Percentiles rank a stretch among this genome's conserved stretches.
phyloP scores from a whole-genome alignment of 2,797 vertebrate species.

The Austrolebias charrua region DNA sequence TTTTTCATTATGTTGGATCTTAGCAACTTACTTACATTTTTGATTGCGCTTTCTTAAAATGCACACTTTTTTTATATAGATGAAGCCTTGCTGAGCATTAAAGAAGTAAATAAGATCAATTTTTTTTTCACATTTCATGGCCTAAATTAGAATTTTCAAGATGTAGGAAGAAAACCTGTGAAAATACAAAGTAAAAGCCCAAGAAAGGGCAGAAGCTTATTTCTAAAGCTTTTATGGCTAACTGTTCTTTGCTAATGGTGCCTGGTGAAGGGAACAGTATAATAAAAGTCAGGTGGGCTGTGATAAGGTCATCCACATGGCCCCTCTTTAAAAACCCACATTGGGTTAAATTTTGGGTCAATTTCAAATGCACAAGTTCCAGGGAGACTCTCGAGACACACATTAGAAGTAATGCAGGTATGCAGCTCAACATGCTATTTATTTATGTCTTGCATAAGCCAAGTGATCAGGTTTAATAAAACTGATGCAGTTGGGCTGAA shows the following conservation, averaged over 20 bases:
- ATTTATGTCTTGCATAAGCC: slow-evolving; percentile 21
- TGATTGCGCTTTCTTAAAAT: too few relatives aligned
- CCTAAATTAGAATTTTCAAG: too few relatives aligned
- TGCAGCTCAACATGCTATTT: slow-evolving; percentile 30
- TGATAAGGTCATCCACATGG: slow-evolving; percentile 35
- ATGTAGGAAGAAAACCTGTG: too few relatives aligned
- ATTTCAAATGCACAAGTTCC: slow-evolving; percentile 37
- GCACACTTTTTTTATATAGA: too few relatives aligned
- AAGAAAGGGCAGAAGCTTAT: slow-evolving; percentile 17
- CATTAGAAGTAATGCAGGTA: slow-evolving; percentile 42
- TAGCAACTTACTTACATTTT: neutral
- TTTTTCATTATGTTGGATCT: too few relatives aligned
- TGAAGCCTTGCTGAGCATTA: too few relatives aligned
- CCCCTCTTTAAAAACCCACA: slow-evolving; percentile 50
- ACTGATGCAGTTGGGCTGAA: slow-evolving; percentile 21
- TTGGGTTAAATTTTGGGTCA: slow-evolving; percentile 48
- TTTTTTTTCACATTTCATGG: too few relatives aligned
- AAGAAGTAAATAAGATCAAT: too few relatives aligned
- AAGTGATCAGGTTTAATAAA: slow-evolving; percentile 37
- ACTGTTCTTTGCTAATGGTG: slow-evolving; percentile 33
- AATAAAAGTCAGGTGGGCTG: slow-evolving; percentile 53
- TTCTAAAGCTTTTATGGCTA: slow-evolving; percentile 42
- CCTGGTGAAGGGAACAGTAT: slow-evolving; percentile 34
- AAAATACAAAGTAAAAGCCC: too few relatives aligned
- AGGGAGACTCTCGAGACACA: slow-evolving; percentile 39